Conservation (phyloP, 2,797 vertebrate genomes). For the Anniella stebbinsi region DNA sequence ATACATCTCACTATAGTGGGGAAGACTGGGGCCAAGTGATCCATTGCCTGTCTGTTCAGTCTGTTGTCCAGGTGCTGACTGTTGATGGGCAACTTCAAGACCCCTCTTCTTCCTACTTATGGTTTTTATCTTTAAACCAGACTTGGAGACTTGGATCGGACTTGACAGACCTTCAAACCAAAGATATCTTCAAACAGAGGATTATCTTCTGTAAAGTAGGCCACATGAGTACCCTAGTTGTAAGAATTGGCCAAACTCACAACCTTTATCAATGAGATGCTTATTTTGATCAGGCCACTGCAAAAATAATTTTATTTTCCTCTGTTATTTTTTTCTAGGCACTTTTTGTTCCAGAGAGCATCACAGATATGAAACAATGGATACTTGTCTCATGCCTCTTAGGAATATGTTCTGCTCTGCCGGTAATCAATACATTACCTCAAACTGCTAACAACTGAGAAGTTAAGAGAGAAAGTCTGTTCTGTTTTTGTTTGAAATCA, state of each 20-base stretch:
- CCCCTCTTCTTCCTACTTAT: no score
- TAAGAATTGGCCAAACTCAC: not conserved
- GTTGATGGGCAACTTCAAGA: no score
- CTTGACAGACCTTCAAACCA: no score
- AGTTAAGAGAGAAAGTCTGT: not conserved
- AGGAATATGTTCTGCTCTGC: constrained; percentile 54
- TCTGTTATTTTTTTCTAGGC: constrained; percentile 43
- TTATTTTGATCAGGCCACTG: not conserved
- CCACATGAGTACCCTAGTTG: not conserved
- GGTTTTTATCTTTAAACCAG: no score
- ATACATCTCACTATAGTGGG: no score
- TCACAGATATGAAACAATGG: constrained; percentile 63
- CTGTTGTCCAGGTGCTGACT: no score
- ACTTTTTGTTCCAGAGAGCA: constrained; percentile 54
- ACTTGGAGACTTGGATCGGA: no score
- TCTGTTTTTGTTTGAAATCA: not conserved
- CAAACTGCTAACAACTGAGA: not conserved
- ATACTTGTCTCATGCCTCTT: constrained; percentile 59
- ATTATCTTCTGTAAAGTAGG: no score
- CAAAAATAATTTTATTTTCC: constrained; percentile 9
- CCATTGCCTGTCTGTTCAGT: no score
- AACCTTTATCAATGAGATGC: not conserved
- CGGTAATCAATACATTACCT: constrained; percentile 56
- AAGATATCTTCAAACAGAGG: no score
- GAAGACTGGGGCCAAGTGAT: no score